Base-by-base conservation (phyloP, 2,888 invertebrate species). In the Phoenoteleia sp. region DNA sequence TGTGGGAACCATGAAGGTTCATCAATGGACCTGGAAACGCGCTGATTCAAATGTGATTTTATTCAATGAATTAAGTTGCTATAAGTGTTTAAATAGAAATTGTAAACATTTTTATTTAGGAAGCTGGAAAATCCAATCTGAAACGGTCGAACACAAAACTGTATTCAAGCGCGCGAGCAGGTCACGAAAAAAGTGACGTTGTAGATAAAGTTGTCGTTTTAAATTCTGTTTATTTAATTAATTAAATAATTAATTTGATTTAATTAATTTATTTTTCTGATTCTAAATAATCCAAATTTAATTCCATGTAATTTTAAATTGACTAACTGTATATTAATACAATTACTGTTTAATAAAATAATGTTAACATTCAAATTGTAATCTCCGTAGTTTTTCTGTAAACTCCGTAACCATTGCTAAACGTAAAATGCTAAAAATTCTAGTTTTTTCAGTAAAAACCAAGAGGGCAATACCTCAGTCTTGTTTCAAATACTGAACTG, bases 11-110 rank as follows among this genome's bases (percentile, higher is more conserved):
- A 77, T 69, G 64, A 60, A 60, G 21, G 71, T 62, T 11, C 79
- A 79, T 56, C 71, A 71, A 54, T 79, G 54, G 69, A 62, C n/a
- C 13, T 71, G 69, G 79, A 54, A 27, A 7, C 54, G 66, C 25
- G 19, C 9, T 13, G 17, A 54, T n/a, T 23, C 36, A n/a, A 74
- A 49, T 29, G 13, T 15, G 17, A 62, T 74, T 23, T 23, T 19
- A 4, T 74, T 74, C 21, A 74, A 74, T 15, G 60, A 56, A 62
- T 25, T 52, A 25, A 62, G 62, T 62, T 74, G 62, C 13, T 74
- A 62, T 25, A 21, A 62, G 7, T 74, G 74, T 47, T 15, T 3
- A 49, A 49, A 49, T 49, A 19, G 23, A 47, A 47, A 47, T 17
- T 47, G 45, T 47, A 47, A 47, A 47, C 45, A 47, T 47, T 47